Percentiles rank a stretch among this genome's conserved stretches.
phyloP scores from a whole-genome alignment of 1,140 invertebrate genomes.

The Listronotus oregonensis region DNA sequence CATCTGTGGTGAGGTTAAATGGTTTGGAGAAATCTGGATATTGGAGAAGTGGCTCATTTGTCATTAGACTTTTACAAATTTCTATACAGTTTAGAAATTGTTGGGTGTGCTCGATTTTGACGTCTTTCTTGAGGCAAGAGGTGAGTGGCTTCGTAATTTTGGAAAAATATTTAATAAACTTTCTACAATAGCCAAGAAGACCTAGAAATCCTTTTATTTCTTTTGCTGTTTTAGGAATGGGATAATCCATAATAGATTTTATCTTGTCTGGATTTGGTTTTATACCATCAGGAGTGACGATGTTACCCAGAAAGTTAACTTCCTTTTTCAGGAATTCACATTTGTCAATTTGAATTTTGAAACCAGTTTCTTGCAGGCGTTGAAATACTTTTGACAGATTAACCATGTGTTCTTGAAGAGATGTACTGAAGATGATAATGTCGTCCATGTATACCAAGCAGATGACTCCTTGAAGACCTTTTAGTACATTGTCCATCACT shows the following conservation, averaged over 20 bases:
- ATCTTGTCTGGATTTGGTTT: conserved; percentile 38
- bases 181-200: conserved; percentile 39
- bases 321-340: too few species aligned
- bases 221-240: conserved; percentile 37
- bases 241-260: conserved; percentile 27
- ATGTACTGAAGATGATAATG: too few species aligned
- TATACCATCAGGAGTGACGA: conserved; percentile 26
- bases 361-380: too few species aligned
- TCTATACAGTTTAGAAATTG: conserved; percentile 11
- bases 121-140: conserved; percentile 21
- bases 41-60: conserved; percentile 27
- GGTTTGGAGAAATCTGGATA: conserved; percentile 51
- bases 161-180: conserved; percentile 30
- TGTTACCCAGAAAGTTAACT: background rate
- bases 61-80: conserved; percentile 25
- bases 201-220: conserved; percentile 42
- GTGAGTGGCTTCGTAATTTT: conserved; percentile 7
- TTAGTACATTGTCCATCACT: too few species aligned
- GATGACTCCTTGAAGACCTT: too few species aligned
- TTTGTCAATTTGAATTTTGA: too few species aligned
- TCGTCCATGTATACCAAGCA: too few species aligned
- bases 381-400: too few species aligned
- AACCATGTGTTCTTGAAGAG: too few species aligned
- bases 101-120: background rate
- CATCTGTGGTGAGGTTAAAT: conserved; percentile 52